Base-by-base conservation (phyloP, 2,113 vertebrate species). In the Cochlearius cochlearius region DNA sequence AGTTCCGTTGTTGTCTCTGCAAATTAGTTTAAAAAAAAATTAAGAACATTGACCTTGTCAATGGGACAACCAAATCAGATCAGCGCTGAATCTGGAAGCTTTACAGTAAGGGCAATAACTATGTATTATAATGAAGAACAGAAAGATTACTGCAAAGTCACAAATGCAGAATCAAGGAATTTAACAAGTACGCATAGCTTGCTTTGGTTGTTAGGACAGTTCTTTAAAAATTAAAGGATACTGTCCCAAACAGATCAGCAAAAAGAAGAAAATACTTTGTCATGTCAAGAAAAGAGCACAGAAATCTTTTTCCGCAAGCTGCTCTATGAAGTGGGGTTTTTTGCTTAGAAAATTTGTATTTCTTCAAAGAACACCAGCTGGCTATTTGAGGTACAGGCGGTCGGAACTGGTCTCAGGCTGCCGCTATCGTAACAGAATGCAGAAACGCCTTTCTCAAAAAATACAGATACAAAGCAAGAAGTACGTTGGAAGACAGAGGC, bases 401-500 rank as follows among this genome's bases (percentile, higher is more conserved):
- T 1, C 71, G 50, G 22, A 78, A 45, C 59, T 4, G 45, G 12
- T n/a, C 72, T 45, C 66, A 18, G 34, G 29, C 32, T 50, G 68
- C 69, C 45, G 30, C 39, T 26, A 14, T 14, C 32, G 2, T 8
- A 41, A 45, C 72, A 89, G 29, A 36, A 41, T 0, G 6, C 47
- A 86, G 15, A 78, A 88, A 39, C 2, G n/a, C 14, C 22, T 10
- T 38, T 4, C 15, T 8, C 17, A 53, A 1, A 47, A n/a, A 55
- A 34, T 4, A 72, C 15, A 34, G 26, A 29, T 0, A 13, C 17
- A 19, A 56, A 39, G 19, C 45, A 62, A 41, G 14, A 64, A 55
- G 32, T 27, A 3, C 1, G 11, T 0, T 18, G 11, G 29, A 43
- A 79, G 26, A 58, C n/a, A 38, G 43, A 53, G 20, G 22, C 9